Evolutionary conservation across 2,797 vertebrate genomes (phyloP).

Genomic region (Anisognathus igniventris): DNA sequence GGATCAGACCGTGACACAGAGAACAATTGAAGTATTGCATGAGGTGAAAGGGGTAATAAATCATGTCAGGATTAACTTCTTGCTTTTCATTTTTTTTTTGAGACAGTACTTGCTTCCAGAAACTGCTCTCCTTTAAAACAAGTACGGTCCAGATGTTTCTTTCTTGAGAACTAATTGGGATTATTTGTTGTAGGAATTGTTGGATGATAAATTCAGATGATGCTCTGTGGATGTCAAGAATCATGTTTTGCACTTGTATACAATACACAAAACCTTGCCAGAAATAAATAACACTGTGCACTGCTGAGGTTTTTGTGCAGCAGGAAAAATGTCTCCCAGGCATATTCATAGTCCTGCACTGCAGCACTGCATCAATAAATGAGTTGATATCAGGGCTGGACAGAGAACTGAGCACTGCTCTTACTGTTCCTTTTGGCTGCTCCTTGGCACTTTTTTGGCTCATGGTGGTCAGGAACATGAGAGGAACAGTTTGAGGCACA

Average conservation of each 20-base stretch:
- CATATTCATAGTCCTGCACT: background rate
- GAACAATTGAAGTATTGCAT: background rate
- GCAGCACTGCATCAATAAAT: background rate
- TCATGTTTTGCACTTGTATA: background rate
- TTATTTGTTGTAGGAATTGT: background rate
- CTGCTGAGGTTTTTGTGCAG: background rate
- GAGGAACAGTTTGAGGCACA: background rate
- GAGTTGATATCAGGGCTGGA: background rate
- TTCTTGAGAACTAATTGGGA: background rate
- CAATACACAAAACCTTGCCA: background rate
- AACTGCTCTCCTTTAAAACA: background rate
- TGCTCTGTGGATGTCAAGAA: background rate
- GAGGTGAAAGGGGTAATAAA: background rate
- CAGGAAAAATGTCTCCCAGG: background rate
- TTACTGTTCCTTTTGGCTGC: background rate
- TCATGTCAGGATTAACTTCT: background rate
- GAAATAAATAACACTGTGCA: background rate
- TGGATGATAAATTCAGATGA: background rate
- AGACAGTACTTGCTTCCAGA: background rate
- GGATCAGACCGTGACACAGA: background rate
- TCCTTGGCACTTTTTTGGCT: fast-evolving
- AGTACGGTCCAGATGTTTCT: background rate
- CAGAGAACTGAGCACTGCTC: background rate
- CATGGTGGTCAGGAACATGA: background rate
- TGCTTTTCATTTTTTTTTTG: background rate